Evolutionary conservation across 2,888 invertebrate genomes (phyloP), one percentile per base, ranked within the genome.

Genomic region (Scaptodrosophila latifasciaeformis): DNA sequence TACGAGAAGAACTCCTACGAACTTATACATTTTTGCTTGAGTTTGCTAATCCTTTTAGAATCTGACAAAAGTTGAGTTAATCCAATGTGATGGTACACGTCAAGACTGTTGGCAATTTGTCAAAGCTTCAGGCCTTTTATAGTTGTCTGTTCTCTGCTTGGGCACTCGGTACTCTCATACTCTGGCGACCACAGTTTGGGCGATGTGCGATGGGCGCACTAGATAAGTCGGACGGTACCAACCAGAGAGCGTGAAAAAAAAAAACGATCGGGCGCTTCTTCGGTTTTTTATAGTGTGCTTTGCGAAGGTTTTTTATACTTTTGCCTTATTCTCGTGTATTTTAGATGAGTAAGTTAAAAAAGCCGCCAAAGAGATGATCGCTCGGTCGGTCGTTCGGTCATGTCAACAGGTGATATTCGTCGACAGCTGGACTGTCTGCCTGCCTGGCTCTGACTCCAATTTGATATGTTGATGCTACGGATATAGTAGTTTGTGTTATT

Each of bases 181-280:
- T 13, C 37, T 37, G 29, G 54, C n/a, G 17, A 31, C 29, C 40
- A 34, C 47, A 13, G 18, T 39, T 43, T 50, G 40, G 49, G 30
- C 63, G 69, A 65, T 62, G 13, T 58, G 51, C 70, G 82, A 82
- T 83, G 81, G 80, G 82, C 78, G 82, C 80, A 70, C 80, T 80
- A 82, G 82, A 82, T 82, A 82, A 72, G 76, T 64, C 35, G 17
- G 34, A 10, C 43, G 34, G 17, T 27, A 31, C 21, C 48, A 46
- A 46, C 24, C 19, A 31, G 29, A 43, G 48, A 37, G 42, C 45
- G 21, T 48, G 4, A 7, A 51, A 61, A 60, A 50, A 64, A 62
- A 59, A 70, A 64, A 75, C 59, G 62, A 69, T 66, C 70, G 63
- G 61, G 56, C 62, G 62, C 65, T 70, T 62, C 64, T 63, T 66